Base-by-base conservation (phyloP, 1,140 invertebrate species). In the Phymastichus coffea region DNA sequence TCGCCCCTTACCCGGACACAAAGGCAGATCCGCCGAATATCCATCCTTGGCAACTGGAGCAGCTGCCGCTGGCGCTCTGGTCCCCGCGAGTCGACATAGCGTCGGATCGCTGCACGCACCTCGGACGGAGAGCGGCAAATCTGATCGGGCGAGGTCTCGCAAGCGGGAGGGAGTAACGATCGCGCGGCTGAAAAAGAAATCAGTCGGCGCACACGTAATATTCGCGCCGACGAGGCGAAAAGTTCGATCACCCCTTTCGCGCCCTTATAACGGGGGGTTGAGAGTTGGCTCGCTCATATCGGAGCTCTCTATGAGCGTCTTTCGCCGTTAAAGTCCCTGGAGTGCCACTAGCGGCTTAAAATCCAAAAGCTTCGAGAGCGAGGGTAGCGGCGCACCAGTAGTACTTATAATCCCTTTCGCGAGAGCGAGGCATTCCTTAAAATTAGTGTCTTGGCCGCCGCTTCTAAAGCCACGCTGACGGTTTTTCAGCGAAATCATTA, bases 311-410 rank as follows among this genome's bases (percentile, higher is more conserved):
- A 44, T 20, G 10, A 35, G 30, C 30, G 37, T 52, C 54, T 35
- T 38, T 23, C 44, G 57, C 60, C 65, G 66, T 69, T 68, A 66
- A 69, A 67, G 68, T 68, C 59, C 55, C 60, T 49, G 52, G 65
- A 59, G 48, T 59, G 28, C 38, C 40, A 52, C 57, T 52, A 51
- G 40, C 48, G 48, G 57, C 48, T 59, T 59, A 52, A 59, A 59
- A 59, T 59, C 48, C 48, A 40, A 59, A 52, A 59, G 35, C 26
- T 7, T 15, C n/a, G 15, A 25, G 40, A 49, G 64, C 23, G 14
- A 44, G 22, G 53, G 46, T 30, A 38, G 26, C 20, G 41, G 41
- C n/a, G n/a, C n/a, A n/a, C n/a, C n/a, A n/a, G n/a, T 33, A 57
- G 26, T 52, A 52, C 48, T 59, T 52, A 52, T 59, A 52, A 44